Base-by-base conservation (phyloP, 2,888 invertebrate genomes). In the Mycalesis mineus region DNA sequence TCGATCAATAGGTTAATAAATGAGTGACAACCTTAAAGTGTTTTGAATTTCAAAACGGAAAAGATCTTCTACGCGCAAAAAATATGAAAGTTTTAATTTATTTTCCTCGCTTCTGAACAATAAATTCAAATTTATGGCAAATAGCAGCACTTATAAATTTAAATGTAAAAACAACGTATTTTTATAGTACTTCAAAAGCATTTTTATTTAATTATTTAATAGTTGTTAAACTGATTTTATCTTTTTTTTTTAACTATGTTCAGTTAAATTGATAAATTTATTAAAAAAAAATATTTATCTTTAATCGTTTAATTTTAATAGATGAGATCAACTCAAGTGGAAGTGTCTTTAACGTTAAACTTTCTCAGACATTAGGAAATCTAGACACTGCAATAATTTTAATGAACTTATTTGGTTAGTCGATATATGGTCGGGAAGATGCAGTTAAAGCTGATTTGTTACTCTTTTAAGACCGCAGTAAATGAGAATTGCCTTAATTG, bases 401-500 rank as follows among this genome's bases (percentile, higher is more conserved):
- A 47, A 45, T 45, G 14, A 45, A 33, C 11, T 31, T 15, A 33
- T 33, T 47, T 31, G 15, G 45, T 7, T 47, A 6, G 14, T 47
- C 31, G 45, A 47, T 47, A 29, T 47, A 47, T 47, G 45, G 31
- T 47, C 6, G 13, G 31, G 31, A n/a, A 47, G 5, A 33, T 47
- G 31, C 45, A 47, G 33, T 47, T 47, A 31, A 33, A 31, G 31
- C 69, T 78, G 80, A 78, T 81, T 84, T 81, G 80, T 81, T 78
- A 78, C 80, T 80, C 77, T 72, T 75, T 74, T 75, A 77, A 80
- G 77, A 82, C 80, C 83, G 80, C 83, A 84, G 84, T 84, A 86
- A 88, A 86, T 82, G 85, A 84, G 84, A 82, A 85, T 83, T 79
- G 82, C 81, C 82, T 80, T 86, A 87, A 87, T 88, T 87, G 84